Percentiles rank a stretch among this genome's conserved stretches.
Conservation (phyloP, 64 coral and sea anemone species). For the Dendrophyllia cribrosa region DNA sequence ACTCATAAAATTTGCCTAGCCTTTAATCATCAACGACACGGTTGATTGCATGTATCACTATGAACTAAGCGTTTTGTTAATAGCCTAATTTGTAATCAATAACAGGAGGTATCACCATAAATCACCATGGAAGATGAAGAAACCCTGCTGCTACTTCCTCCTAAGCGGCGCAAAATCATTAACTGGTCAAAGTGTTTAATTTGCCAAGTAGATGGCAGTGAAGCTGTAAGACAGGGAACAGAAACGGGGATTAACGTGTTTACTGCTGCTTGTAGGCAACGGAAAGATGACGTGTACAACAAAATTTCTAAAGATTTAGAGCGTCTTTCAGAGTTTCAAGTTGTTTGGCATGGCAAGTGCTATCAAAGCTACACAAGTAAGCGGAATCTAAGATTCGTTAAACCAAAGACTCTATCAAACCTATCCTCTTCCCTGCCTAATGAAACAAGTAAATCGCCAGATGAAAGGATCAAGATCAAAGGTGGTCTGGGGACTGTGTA, state of each 20-base stretch:
- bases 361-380: conserved; percentile 66
- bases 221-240: not conserved
- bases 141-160: too few species aligned
- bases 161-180: not conserved
- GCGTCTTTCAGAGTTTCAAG: not conserved
- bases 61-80: too few species aligned
- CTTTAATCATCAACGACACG: too few species aligned
- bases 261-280: not conserved
- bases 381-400: conserved; percentile 58
- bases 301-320: not conserved
- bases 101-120: too few species aligned
- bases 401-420: not conserved
- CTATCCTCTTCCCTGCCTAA: too few species aligned
- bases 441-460: too few species aligned
- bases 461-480: too few species aligned
- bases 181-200: conserved; percentile 20
- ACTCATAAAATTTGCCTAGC: too few species aligned
- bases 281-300: conserved; percentile 11
- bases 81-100: too few species aligned
- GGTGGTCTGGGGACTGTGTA: not conserved
- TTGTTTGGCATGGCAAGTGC: conserved; percentile 64
- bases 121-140: too few species aligned
- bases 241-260: conserved; percentile 1
- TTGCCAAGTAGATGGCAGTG: conserved; percentile 14
- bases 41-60: too few species aligned